Evolutionary conservation across 2,888 invertebrate species (phyloP).

Genomic region (Polydesmus complanatus): DNA sequence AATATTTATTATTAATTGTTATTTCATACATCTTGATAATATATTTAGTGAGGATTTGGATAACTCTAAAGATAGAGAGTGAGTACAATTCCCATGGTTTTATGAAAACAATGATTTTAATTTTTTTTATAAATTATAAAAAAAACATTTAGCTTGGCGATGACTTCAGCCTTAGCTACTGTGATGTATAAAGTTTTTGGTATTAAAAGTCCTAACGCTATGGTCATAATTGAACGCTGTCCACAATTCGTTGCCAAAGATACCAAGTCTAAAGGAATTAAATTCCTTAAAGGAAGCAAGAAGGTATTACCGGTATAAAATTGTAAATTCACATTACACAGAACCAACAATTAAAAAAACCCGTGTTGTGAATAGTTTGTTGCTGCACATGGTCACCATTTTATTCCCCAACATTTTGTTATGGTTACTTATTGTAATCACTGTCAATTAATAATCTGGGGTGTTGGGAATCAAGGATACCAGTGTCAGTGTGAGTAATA

Average conservation of each 20-base stretch:
- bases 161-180: slow-evolving; percentile 64
- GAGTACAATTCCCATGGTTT: slow-evolving; percentile 10
- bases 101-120: neutral
- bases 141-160: slow-evolving; percentile 36
- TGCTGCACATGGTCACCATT: slow-evolving; percentile 75
- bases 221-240: slow-evolving; percentile 52
- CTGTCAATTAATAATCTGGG: slow-evolving; percentile 83
- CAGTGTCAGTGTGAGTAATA: slow-evolving; percentile 69
- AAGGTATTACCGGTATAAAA: slow-evolving; percentile 39
- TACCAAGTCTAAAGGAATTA: slow-evolving; percentile 51
- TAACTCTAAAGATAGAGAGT: slow-evolving; percentile 46
- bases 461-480: slow-evolving; percentile 92
- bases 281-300: slow-evolving; percentile 51
- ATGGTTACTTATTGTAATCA: slow-evolving; percentile 84
- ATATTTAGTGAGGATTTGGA: slow-evolving; percentile 33
- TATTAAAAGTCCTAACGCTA: slow-evolving; percentile 45
- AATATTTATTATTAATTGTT: neutral
- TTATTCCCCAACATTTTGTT: slow-evolving; percentile 74
- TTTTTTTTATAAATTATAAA: neutral
- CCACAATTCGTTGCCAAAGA: slow-evolving; percentile 75
- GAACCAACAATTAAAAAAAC: slow-evolving; percentile 1
- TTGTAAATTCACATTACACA: neutral
- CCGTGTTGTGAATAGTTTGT: slow-evolving; percentile 38
- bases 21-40: neutral
- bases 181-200: slow-evolving; percentile 63